A percentile compares a stretch with the other conserved stretches of the same genome.
These are phyloP conservation scores for Orthonychiurus folsomi DNA, from an alignment of 2,888 invertebrate species.

Conservation along the genomic window DNA sequence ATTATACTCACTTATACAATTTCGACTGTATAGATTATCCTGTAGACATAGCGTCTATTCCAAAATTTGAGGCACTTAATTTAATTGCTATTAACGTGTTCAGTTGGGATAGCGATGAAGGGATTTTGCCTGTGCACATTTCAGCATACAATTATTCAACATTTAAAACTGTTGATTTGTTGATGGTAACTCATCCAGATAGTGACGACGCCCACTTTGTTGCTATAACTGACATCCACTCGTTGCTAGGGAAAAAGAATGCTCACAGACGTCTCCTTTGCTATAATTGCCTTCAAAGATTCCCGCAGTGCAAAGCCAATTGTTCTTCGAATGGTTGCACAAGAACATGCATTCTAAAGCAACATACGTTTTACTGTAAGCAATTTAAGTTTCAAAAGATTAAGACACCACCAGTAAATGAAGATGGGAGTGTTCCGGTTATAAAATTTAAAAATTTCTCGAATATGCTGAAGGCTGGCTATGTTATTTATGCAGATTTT, in stretches of 20 bases:
- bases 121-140: not conserved
- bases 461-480: slow-evolving; percentile 1
- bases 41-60: not conserved
- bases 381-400: slow-evolving; percentile 4
- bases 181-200: not conserved
- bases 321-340: not conserved
- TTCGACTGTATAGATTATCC: not conserved
- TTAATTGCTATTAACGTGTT: slow-evolving; percentile 2
- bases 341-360: not conserved
- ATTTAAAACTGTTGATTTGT: not conserved
- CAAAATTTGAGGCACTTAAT: not conserved
- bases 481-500: slow-evolving; percentile 8
- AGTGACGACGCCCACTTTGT: slow-evolving; percentile 2
- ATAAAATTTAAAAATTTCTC: slow-evolving; percentile 9
- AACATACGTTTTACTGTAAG: not conserved
- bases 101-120: not conserved
- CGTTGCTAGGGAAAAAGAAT: not conserved
- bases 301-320: not conserved
- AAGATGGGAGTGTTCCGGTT: not conserved
- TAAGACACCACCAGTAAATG: slow-evolving; percentile 4
- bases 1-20: not conserved
- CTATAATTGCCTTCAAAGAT: slow-evolving; percentile 5
- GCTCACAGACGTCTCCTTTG: not conserved
- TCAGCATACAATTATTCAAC: slow-evolving; percentile 1
- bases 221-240: not conserved